Evolutionary conservation across 2,888 invertebrate species (phyloP).

Genomic region (Machimus atricapillus): DNA sequence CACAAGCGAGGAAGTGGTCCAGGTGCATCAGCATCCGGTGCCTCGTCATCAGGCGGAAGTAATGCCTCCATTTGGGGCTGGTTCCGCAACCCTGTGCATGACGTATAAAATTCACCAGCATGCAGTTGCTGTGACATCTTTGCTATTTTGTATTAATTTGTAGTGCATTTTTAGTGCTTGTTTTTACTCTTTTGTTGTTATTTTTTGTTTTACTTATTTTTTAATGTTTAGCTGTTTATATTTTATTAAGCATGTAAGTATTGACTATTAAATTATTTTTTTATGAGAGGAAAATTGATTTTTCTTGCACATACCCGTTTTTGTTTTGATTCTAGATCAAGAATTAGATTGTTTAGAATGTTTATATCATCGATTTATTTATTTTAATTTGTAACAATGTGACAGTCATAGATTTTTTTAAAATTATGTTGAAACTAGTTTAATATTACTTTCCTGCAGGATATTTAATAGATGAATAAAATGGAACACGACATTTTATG

Average conservation of each 20-base stretch:
- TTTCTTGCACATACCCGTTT: not conserved
- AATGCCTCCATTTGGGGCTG: slow-evolving; percentile 42
- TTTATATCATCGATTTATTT: not conserved
- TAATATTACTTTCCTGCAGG: not conserved
- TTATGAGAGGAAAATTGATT: not conserved
- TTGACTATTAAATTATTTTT: not conserved
- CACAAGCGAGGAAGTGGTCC: slow-evolving; percentile 16
- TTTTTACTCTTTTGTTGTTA: not conserved
- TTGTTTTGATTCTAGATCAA: not conserved
- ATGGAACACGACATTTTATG: slow-evolving; percentile 33
- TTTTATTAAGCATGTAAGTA: not conserved
- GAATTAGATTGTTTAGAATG: too few species aligned
- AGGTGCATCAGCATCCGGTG: slow-evolving; percentile 23
- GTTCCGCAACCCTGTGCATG: slow-evolving; percentile 46
- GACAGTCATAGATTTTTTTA: not conserved
- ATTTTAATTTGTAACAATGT: not conserved
- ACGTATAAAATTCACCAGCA: slow-evolving; percentile 34
- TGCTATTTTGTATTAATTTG: not conserved
- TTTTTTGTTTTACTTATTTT: not conserved
- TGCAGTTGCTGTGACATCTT: not conserved
- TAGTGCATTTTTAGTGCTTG: not conserved
- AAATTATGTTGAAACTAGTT: not conserved
- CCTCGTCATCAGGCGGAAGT: not conserved
- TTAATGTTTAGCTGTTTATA: not conserved
- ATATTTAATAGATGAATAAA: not conserved